These are phyloP conservation scores for Trisateles emortualis DNA, from an alignment of 2,888 invertebrate genomes.

Conservation along the genomic window DNA sequence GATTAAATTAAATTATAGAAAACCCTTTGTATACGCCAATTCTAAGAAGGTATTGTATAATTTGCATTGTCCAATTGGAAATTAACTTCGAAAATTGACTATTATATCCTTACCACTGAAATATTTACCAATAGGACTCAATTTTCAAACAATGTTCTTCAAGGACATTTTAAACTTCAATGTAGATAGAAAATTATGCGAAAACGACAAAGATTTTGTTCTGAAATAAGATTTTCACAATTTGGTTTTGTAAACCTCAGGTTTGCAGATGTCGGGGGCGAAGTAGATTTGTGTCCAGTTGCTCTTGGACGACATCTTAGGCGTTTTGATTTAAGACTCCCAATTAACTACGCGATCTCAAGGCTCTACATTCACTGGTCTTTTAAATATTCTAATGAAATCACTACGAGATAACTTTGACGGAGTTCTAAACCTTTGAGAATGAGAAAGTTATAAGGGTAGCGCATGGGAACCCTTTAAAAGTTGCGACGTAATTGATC, in stretches of 20 bases:
- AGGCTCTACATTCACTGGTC: constrained; percentile 38
- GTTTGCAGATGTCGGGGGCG: constrained; percentile 38
- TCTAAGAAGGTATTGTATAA: background rate
- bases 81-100: constrained; percentile 14
- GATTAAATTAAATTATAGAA: background rate
- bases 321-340: constrained; percentile 20
- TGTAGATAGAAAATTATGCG: constrained; percentile 29
- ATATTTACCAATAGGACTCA: constrained; percentile 19
- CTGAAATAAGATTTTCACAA: constrained; percentile 30
- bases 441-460: constrained; percentile 49
- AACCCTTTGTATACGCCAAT: background rate
- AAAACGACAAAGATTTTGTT: constrained; percentile 28
- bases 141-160: constrained; percentile 16
- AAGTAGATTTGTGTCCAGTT: constrained; percentile 30
- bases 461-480: constrained; percentile 38
- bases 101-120: constrained; percentile 9
- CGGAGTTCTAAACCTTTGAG: constrained; percentile 49
- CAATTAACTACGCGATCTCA: constrained; percentile 22
- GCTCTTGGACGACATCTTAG: constrained; percentile 34
- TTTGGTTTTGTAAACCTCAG: constrained; percentile 44
- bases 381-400: constrained; percentile 56
- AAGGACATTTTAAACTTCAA: constrained; percentile 18
- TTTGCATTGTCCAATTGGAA: constrained; percentile 11
- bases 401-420: constrained; percentile 48
- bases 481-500: constrained; percentile 53